phyloP scores from a whole-genome alignment of 2,113 vertebrate genomes.

The Neofelis nebulosa region DNA sequence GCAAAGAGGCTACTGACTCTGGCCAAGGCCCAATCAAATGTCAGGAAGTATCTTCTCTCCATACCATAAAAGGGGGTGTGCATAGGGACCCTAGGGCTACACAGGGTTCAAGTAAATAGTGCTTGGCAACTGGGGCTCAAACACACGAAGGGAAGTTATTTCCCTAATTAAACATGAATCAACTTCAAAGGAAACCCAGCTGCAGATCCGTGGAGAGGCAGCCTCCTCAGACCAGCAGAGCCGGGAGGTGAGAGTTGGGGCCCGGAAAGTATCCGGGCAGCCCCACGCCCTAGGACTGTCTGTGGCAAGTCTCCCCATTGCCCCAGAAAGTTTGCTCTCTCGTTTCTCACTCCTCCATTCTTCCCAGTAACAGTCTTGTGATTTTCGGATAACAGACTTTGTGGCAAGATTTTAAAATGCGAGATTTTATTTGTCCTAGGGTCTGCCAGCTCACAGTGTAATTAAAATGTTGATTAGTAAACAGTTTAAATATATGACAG shows the following conservation, averaged over 20 bases:
- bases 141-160: background rate
- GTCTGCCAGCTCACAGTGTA: slow-evolving; percentile 81
- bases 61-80: background rate
- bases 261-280: background rate
- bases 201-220: background rate
- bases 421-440: slow-evolving; percentile 81
- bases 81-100: background rate
- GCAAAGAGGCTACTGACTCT: background rate
- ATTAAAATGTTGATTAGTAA: slow-evolving; percentile 89
- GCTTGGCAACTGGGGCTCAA: background rate
- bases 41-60: slow-evolving; percentile 5
- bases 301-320: background rate
- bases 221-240: background rate
- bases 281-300: background rate
- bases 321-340: slow-evolving; percentile 37
- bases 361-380: background rate
- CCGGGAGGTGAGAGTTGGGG: background rate
- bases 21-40: background rate
- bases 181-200: background rate
- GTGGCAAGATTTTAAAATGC: slow-evolving; percentile 35
- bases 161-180: background rate
- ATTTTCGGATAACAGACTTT: slow-evolving; percentile 42
- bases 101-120: background rate
- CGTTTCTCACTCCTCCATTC: background rate
- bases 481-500: slow-evolving; percentile 87